Base-by-base conservation (phyloP, 2,888 invertebrate species). In the Trachelus iudaicus region DNA sequence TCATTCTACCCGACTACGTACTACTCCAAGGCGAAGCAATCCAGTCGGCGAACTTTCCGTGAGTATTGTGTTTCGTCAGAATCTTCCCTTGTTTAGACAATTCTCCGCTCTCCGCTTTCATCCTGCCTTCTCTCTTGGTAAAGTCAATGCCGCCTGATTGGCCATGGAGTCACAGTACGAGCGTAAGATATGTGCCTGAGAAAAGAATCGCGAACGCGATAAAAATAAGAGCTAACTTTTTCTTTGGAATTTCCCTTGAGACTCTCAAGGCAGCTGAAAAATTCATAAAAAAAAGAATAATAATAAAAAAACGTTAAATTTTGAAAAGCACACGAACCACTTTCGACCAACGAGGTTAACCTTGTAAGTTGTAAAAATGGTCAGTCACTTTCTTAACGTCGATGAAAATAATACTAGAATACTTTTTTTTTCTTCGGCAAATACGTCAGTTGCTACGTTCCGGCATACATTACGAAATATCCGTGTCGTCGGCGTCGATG, bases 401-500 rank as follows among this genome's bases (percentile, higher is more conserved):
- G 56, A 9, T 56, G 9, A 56, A 23, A 56, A 56, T 56, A 56
- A 56, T 56, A 56, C 56, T 56, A 15, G 56, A 1, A 56, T 9
- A 15, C 6, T 23, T 56, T 23, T 40, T 40, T 56, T 15, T 34
- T 34, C 56, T 23, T 23, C 23, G 30, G 69, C 75, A 34, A 69
- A 56, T 73, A 33, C 69, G 75, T 83, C 73, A 56, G 75, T 80
- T 78, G 73, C 79, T 75, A 77, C 76, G 75, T 77, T 81, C 77
- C 77, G 78, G 71, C 80, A 23, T 75, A 73, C 73, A 76, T 87
- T 87, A 83, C 86, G 83, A 87, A 88, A 86, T 81, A 80, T 77
- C 77, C 69, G 73, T 76, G 79, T 79, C 69, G 75, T 79, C 79
- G 78, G 75, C 79, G 56, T 77, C 74, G 75, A 80, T 56, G 81